These are phyloP conservation scores for Apodemus speciosus DNA, from an alignment of 2,113 vertebrate species.

Conservation along the genomic window DNA sequence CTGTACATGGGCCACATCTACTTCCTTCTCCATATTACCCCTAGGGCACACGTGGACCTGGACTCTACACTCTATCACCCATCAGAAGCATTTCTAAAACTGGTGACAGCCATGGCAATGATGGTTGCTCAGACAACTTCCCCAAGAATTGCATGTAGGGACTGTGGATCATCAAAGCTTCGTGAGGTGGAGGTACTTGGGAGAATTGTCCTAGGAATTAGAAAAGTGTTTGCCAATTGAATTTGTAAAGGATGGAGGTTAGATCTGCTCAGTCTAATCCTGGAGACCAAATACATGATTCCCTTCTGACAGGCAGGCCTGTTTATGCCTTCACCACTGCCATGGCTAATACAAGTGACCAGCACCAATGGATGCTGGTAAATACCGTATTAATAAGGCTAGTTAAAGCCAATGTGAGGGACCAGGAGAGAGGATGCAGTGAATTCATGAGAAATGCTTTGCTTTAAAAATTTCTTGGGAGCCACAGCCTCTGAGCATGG, in stretches of 20 bases:
- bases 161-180: background rate
- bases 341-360: background rate
- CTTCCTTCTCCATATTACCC: background rate
- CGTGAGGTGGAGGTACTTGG: background rate
- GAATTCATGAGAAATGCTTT: background rate
- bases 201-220: background rate
- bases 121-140: background rate
- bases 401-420: background rate
- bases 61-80: background rate
- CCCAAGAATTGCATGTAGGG: background rate
- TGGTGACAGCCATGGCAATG: background rate
- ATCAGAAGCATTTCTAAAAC: background rate
- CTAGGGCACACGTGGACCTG: background rate
- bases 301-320: background rate
- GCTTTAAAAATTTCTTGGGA: slow-evolving; percentile 13
- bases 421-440: background rate
- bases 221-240: background rate
- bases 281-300: background rate
- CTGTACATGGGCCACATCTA: fast-evolving
- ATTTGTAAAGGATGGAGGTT: background rate
- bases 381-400: background rate
- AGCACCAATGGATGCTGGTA: fast-evolving
- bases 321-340: background rate
- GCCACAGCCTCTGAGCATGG: background rate
- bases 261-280: background rate